These are phyloP conservation scores for Mesoclemmys tuberculata DNA, from an alignment of 2,113 vertebrate genomes.

Conservation along the genomic window DNA sequence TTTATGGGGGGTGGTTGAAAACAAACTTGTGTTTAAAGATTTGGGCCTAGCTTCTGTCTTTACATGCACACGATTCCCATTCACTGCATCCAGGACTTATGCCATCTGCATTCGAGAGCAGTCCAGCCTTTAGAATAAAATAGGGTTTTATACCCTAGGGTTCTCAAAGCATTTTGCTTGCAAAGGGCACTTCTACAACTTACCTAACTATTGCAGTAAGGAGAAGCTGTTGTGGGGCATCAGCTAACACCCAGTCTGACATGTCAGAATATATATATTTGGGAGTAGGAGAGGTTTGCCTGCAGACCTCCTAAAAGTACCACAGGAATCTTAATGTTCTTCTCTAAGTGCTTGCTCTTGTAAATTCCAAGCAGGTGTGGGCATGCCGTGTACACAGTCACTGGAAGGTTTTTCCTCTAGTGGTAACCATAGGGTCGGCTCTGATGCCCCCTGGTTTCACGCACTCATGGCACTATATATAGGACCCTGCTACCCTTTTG, in stretches of 20 bases:
- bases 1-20: background rate
- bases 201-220: background rate
- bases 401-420: too few species aligned
- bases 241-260: background rate
- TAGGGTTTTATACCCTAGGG: background rate
- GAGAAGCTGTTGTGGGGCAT: background rate
- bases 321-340: background rate
- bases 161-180: background rate
- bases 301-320: background rate
- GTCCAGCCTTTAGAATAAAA: background rate
- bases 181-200: background rate
- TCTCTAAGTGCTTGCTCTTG: too few species aligned
- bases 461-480: too few species aligned
- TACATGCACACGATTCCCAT: accelerated
- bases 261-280: background rate
- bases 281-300: background rate
- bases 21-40: accelerated
- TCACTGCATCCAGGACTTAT: background rate
- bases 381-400: too few species aligned
- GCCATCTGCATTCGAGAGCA: background rate
- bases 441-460: too few species aligned
- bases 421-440: too few species aligned
- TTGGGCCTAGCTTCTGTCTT: background rate
- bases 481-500: too few species aligned
- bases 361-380: too few species aligned